phyloP scores from a whole-genome alignment of 2,888 invertebrate species.

The Esperia sulphurella region DNA sequence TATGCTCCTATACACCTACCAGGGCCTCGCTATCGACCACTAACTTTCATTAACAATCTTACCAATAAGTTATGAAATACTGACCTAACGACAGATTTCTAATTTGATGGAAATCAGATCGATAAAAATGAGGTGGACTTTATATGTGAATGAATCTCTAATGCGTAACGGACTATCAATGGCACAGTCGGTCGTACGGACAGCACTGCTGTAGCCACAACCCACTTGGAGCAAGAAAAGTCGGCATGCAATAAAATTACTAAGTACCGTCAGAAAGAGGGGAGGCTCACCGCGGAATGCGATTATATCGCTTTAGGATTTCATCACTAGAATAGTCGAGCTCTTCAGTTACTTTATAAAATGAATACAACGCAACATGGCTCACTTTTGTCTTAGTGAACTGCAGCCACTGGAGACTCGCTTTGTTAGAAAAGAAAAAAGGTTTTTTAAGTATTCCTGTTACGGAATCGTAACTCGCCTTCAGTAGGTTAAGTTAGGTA shows the following conservation, averaged over 20 bases:
- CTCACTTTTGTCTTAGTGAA: background rate
- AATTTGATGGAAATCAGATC: background rate
- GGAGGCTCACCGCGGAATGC: conserved; percentile 59
- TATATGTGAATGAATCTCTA: background rate
- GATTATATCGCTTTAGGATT: conserved; percentile 57
- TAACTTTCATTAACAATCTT: conserved; percentile 5
- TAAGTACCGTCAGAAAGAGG: conserved; percentile 24
- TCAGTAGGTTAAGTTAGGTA: too few species aligned
- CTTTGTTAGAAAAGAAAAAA: too few species aligned
- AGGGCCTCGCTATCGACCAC: conserved; percentile 33
- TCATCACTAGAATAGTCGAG: conserved; percentile 45
- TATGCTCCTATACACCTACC: conserved; percentile 53
- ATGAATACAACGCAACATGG: background rate
- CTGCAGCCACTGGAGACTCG: background rate
- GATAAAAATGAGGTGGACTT: background rate
- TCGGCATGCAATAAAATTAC: conserved; percentile 35
- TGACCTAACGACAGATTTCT: background rate
- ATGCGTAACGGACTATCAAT: background rate
- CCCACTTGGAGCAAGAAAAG: conserved; percentile 36
- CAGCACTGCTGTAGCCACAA: conserved; percentile 24
- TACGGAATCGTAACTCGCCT: too few species aligned
- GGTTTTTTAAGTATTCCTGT: too few species aligned
- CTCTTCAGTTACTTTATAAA: conserved; percentile 19
- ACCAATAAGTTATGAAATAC: background rate
- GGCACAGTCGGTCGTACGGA: background rate